phyloP scores from a whole-genome alignment of 2,888 invertebrate species.

The Aelia acuminata region DNA sequence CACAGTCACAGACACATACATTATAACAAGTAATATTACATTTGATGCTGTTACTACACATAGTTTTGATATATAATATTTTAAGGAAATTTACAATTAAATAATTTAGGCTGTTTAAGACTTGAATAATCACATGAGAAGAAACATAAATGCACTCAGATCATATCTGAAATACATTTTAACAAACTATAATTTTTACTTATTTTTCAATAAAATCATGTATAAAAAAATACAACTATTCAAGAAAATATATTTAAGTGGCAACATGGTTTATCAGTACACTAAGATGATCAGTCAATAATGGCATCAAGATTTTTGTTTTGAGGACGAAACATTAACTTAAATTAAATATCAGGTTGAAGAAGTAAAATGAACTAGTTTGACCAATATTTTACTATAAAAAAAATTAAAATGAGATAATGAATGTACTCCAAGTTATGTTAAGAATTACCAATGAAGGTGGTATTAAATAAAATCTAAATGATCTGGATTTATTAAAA shows the following conservation, averaged over 20 bases:
- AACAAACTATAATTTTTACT: conserved; percentile 31
- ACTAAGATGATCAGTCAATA: conserved; percentile 55
- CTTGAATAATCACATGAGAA: conserved; percentile 52
- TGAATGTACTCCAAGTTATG: neutral
- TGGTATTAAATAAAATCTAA: neutral
- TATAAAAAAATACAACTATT: conserved; percentile 57
- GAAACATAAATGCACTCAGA: conserved; percentile 45
- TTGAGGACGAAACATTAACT: conserved; percentile 45
- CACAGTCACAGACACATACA: conserved; percentile 46
- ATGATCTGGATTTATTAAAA: neutral
- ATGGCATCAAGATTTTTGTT: conserved; percentile 32
- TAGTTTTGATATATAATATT: conserved; percentile 33
- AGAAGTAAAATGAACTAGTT: neutral
- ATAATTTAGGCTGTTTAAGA: conserved; percentile 52
- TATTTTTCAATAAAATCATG: conserved; percentile 52
- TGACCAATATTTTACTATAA: neutral
- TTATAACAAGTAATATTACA: conserved; percentile 16
- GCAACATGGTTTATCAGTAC: conserved; percentile 57
- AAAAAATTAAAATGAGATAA: neutral
- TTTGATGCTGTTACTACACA: conserved; percentile 46
- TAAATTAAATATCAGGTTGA: neutral
- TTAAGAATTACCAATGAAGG: neutral
- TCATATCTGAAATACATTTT: neutral
- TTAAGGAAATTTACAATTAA: conserved; percentile 51
- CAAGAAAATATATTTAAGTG: conserved; percentile 58